phyloP scores from a whole-genome alignment of 2,888 invertebrate genomes.

The Acrobasis repandana region DNA sequence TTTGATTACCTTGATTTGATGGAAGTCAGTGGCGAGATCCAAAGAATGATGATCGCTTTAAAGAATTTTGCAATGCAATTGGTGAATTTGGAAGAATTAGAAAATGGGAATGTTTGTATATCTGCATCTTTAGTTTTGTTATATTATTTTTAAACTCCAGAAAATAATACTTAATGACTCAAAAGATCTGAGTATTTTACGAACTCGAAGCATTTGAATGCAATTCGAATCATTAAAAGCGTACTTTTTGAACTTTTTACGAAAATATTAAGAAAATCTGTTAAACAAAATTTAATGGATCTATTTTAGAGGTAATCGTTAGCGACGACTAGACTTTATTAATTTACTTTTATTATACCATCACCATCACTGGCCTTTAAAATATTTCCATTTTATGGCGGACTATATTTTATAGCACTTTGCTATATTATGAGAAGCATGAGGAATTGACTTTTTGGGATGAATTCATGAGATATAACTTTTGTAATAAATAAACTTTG shows the following conservation, averaged over 20 bases:
- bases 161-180: too few species aligned
- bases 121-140: too few species aligned
- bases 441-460: conserved; percentile 2
- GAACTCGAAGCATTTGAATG: too few species aligned
- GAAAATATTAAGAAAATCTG: too few species aligned
- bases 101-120: background rate
- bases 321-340: too few species aligned
- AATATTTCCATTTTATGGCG: background rate
- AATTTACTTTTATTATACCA: too few species aligned
- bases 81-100: background rate
- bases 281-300: too few species aligned
- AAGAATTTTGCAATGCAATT: background rate
- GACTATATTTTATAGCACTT: background rate
- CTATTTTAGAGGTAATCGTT: too few species aligned
- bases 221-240: too few species aligned
- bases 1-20: background rate
- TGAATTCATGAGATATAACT: background rate
- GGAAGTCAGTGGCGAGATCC: conserved; percentile 1
- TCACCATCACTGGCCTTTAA: background rate
- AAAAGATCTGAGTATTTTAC: too few species aligned
- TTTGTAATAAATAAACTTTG: background rate
- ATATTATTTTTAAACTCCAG: too few species aligned
- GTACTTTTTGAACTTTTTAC: too few species aligned
- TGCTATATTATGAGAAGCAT: background rate
- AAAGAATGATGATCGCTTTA: background rate